A percentile compares a stretch with the other conserved stretches of the same genome.
Evolutionary conservation across 2,797 vertebrate species (phyloP).

Genomic region (Graptemys geographica): DNA sequence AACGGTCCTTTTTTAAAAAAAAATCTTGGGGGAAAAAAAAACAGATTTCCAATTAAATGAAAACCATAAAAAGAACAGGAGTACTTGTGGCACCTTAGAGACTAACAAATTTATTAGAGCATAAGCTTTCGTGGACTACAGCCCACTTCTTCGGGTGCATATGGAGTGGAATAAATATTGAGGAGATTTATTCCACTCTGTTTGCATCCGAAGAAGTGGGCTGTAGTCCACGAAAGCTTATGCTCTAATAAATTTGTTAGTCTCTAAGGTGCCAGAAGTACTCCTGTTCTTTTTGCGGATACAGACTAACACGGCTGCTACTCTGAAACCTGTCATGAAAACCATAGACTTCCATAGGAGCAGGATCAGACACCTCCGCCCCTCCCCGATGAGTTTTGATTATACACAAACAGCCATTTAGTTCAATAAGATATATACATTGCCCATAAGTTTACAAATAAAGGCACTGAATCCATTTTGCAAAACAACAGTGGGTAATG

Average conservation of each 20-base stretch:
- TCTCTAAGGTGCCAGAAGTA: too few relatives aligned
- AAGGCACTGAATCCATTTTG: background rate
- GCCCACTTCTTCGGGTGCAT: too few relatives aligned
- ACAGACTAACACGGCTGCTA: too few relatives aligned
- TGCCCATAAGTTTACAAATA: slow-evolving; percentile 26
- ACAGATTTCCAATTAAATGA: background rate
- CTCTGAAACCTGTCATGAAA: background rate
- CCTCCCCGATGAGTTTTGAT: slow-evolving; percentile 23
- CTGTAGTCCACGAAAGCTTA: too few relatives aligned
- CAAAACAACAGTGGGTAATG: background rate
- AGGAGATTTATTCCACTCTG: too few relatives aligned
- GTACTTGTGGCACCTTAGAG: too few relatives aligned
- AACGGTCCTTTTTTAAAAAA: background rate
- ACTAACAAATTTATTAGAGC: too few relatives aligned
- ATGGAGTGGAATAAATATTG: too few relatives aligned
- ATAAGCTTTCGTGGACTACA: too few relatives aligned
- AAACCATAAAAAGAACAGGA: background rate
- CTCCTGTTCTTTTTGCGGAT: too few relatives aligned
- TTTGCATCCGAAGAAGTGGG: too few relatives aligned
- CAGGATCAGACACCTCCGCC: background rate
- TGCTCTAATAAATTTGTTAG: too few relatives aligned
- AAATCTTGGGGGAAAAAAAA: background rate
- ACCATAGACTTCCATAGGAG: background rate
- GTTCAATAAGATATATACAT: slow-evolving; percentile 21
- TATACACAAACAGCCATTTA: slow-evolving; percentile 48